Percentiles rank a stretch among this genome's conserved stretches.
Conservation (phyloP, 2,113 vertebrate genomes). For the Tragulus kanchil region DNA sequence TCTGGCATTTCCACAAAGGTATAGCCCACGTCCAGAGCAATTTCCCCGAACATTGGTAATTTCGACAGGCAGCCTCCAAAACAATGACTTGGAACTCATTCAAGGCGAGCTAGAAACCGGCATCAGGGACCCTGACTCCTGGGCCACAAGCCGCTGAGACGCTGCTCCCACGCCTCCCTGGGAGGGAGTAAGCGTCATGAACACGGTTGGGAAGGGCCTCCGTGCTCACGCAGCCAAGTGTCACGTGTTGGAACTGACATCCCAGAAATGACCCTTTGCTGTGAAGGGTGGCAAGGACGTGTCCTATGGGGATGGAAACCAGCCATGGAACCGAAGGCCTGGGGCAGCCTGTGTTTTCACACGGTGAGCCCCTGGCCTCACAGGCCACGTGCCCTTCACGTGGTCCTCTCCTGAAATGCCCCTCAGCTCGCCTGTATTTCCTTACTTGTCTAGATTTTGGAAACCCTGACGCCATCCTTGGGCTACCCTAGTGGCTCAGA, state of each 20-base stretch:
- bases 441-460: too few species aligned
- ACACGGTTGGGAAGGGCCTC: rapidly evolving
- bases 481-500: too few species aligned
- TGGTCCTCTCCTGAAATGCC: background rate
- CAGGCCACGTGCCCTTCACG: rapidly evolving
- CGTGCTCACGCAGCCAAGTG: background rate
- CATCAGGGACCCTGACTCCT: rapidly evolving
- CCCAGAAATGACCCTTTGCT: background rate
- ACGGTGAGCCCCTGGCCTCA: rapidly evolving
- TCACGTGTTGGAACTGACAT: rapidly evolving
- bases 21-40: background rate
- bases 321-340: rapidly evolving
- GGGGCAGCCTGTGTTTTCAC: rapidly evolving
- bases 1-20: background rate
- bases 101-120: rapidly evolving
- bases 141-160: background rate
- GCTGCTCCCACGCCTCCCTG: background rate
- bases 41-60: background rate
- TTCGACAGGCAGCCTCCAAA: too few species aligned
- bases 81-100: background rate
- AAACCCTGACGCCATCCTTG: too few species aligned
- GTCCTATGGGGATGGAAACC: background rate
- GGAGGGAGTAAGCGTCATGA: rapidly evolving
- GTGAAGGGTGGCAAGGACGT: background rate
- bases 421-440: background rate